phyloP scores from a whole-genome alignment of 30 jellyfish, hydroid and myxozoan genomes.

The Pelagia noctiluca region DNA sequence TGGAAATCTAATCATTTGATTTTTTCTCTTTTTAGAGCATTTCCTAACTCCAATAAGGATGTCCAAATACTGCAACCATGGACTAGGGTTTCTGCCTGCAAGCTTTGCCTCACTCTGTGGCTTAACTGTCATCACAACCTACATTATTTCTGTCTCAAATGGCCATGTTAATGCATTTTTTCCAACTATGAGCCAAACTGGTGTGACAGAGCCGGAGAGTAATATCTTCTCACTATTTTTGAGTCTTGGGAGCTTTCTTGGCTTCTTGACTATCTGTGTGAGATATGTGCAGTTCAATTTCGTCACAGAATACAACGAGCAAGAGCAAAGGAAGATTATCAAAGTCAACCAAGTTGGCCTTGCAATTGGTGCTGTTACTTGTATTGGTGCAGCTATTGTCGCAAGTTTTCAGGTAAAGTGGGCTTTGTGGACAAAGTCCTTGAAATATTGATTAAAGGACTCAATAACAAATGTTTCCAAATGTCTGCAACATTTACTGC shows the following conservation, averaged over 20 bases:
- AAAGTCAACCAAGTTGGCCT: constrained; percentile 60
- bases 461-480: no score
- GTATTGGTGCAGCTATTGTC: constrained; percentile 88
- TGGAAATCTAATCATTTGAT: no score
- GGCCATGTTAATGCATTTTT: constrained; percentile 76
- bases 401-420: constrained; percentile 85
- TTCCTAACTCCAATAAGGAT: constrained; percentile 26
- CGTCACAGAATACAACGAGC: constrained; percentile 66
- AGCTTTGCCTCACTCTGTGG: constrained; percentile 56
- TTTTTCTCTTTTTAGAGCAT: constrained; percentile 18
- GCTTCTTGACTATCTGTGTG: constrained; percentile 61
- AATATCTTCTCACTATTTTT: constrained; percentile 80
- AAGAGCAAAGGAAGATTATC: constrained; percentile 44
- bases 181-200: constrained; percentile 96
- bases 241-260: constrained; percentile 80
- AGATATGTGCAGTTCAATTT: constrained; percentile 72
- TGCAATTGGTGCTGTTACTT: constrained; percentile 68
- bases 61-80: constrained; percentile 58
- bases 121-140: constrained; percentile 74
- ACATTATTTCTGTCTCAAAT: constrained; percentile 72
- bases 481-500: no score
- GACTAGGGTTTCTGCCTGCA: constrained; percentile 79
- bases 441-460: not conserved
- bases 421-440: not conserved
- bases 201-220: constrained; percentile 87